phyloP scores from a whole-genome alignment of 23 tunicate species.

The Phallusia fumigata region DNA sequence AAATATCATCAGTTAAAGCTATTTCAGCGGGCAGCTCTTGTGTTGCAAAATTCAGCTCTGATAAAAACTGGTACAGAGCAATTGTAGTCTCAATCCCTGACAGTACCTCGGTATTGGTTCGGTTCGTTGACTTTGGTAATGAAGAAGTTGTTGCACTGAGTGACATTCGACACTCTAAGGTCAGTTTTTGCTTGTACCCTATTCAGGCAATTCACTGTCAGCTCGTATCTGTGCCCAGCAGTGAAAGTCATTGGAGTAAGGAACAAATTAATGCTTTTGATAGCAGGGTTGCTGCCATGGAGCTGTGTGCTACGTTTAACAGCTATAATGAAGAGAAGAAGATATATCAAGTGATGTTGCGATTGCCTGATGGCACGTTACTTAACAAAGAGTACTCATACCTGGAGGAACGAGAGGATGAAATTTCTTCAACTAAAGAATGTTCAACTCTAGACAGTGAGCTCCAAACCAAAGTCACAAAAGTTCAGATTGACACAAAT shows the following conservation, averaged over 20 bases:
- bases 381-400: slow-evolving; percentile 53
- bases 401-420: neutral
- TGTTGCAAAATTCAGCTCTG: slow-evolving; percentile 62
- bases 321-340: slow-evolving; percentile 8
- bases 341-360: slow-evolving; percentile 52
- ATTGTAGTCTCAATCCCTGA: slow-evolving; percentile 6
- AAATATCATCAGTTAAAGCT: neutral
- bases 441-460: neutral
- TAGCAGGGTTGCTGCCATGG: slow-evolving; percentile 36
- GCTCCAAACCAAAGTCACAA: neutral
- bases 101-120: slow-evolving; percentile 22
- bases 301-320: slow-evolving; percentile 52
- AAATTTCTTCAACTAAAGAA: neutral
- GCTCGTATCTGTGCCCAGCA: slow-evolving; percentile 28
- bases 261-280: slow-evolving; percentile 49
- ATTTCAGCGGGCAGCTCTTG: slow-evolving; percentile 46
- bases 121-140: slow-evolving; percentile 82
- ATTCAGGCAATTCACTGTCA: slow-evolving; percentile 61
- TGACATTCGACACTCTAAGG: slow-evolving; percentile 28
- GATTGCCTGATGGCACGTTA: slow-evolving; percentile 49
- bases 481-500: neutral
- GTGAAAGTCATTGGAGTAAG: slow-evolving; percentile 36
- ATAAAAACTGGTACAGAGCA: slow-evolving; percentile 76
- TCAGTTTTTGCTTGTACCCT: slow-evolving; percentile 49
- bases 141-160: slow-evolving; percentile 19